Percentiles rank a stretch among this genome's conserved stretches.
Conservation (phyloP, 2,888 invertebrate genomes). For the Xestia sexstrigata region DNA sequence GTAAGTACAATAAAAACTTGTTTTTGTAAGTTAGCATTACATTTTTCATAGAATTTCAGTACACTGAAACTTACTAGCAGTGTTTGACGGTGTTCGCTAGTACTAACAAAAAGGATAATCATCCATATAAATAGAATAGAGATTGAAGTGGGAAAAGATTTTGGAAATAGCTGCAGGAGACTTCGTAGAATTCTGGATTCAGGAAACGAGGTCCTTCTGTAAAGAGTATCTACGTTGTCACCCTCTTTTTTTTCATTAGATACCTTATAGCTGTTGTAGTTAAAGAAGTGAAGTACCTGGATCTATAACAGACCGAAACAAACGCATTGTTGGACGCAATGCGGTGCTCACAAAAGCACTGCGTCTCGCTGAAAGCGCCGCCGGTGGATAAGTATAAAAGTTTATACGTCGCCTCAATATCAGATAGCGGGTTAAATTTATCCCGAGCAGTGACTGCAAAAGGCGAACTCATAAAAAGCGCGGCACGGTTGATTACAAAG, state of each 20-base stretch:
- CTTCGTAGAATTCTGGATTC: constrained; percentile 7
- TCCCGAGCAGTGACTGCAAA: constrained; percentile 83
- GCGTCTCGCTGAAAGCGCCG: constrained; percentile 61
- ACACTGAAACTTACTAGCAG: background rate
- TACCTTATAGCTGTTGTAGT: background rate
- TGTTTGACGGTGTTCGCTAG: background rate
- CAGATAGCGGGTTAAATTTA: constrained; percentile 86
- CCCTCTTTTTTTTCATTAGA: background rate
- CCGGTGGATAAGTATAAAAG: constrained; percentile 71
- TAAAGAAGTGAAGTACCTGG: background rate
- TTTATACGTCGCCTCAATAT: constrained; percentile 80
- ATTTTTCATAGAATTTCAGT: constrained; percentile 1
- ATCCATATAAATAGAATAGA: background rate
- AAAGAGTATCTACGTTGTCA: background rate
- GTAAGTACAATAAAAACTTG: background rate
- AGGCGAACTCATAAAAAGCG: constrained; percentile 88
- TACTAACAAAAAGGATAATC: background rate
- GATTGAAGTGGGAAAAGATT: constrained; percentile 26
- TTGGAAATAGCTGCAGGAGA: constrained; percentile 1
- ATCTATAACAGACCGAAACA: constrained; percentile 10
- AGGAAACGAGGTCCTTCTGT: background rate
- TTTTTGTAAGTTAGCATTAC: background rate
- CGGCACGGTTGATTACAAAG: constrained; percentile 88
- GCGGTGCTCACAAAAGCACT: constrained; percentile 49
- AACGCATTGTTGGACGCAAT: constrained; percentile 39